Conservation (phyloP, 2,888 invertebrate species). For the Phortica magna region DNA sequence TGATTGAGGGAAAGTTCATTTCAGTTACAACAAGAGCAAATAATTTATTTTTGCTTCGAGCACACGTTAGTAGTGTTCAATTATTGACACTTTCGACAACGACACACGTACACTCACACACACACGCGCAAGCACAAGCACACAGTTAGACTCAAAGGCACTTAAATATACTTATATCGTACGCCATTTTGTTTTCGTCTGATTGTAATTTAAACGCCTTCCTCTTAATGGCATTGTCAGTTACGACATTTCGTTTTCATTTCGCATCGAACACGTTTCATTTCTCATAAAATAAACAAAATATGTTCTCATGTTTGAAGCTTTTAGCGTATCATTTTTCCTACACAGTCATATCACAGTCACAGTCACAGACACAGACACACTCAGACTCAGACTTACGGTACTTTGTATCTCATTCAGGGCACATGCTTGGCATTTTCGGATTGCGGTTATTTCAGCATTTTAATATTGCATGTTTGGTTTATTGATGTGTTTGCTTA, state of each 20-base stretch:
- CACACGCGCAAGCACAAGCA: slow-evolving; percentile 29
- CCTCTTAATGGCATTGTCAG: slow-evolving; percentile 9
- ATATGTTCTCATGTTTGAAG: neutral
- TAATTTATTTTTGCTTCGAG: slow-evolving; percentile 37
- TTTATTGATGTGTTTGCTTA: neutral
- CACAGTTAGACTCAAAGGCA: slow-evolving; percentile 12
- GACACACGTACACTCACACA: slow-evolving; percentile 32
- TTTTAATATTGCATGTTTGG: neutral
- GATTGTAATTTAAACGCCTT: slow-evolving; percentile 14
- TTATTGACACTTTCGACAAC: slow-evolving; percentile 25
- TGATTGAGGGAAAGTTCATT: slow-evolving; percentile 24
- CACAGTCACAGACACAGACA: neutral
- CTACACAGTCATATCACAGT: neutral
- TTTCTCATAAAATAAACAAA: slow-evolving; percentile 14
- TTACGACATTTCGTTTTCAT: slow-evolving; percentile 10
- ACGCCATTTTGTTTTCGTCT: neutral
- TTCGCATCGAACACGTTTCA: slow-evolving; percentile 2
- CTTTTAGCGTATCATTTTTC: neutral
- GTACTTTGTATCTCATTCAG: neutral
- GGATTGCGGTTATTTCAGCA: neutral
- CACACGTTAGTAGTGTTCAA: neutral
- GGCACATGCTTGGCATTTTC: neutral
- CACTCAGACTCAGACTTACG: neutral
- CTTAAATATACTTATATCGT: slow-evolving; percentile 4
- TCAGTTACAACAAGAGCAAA: neutral